phyloP scores from a whole-genome alignment of 1,140 invertebrate species.

The Pentalonia nigronervosa region DNA sequence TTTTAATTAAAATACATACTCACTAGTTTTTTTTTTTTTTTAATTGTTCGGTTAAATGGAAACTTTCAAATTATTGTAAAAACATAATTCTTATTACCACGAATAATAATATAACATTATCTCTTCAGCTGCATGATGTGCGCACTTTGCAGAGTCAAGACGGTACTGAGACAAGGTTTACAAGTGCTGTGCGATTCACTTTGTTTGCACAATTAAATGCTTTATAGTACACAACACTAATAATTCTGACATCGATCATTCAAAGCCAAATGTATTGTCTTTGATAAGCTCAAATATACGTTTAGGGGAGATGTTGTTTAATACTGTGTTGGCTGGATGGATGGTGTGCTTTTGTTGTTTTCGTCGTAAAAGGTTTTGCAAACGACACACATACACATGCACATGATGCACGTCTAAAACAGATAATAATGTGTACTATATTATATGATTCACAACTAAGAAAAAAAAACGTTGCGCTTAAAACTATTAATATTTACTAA shows the following conservation, averaged over 20 bases:
- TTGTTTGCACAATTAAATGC: neutral
- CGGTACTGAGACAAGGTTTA: neutral
- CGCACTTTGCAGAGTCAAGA: too few relatives aligned
- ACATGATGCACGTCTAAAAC: neutral
- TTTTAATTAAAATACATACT: too few relatives aligned
- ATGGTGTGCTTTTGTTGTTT: neutral
- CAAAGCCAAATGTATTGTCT: neutral
- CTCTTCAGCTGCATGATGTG: too few relatives aligned
- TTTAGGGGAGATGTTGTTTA: neutral
- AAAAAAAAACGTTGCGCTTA: neutral
- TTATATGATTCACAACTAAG: neutral
- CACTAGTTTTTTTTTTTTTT: too few relatives aligned
- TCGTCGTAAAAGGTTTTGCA: neutral
- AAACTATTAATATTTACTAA: neutral
- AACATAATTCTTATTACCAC: too few relatives aligned
- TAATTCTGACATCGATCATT: neutral
- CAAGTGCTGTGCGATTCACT: neutral
- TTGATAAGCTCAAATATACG: neutral
- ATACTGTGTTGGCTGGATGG: neutral
- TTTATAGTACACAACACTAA: neutral
- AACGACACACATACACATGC: neutral
- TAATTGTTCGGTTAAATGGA: too few relatives aligned
- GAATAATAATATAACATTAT: too few relatives aligned
- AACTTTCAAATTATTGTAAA: too few relatives aligned
- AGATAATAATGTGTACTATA: neutral